Base-by-base conservation (phyloP, 2,888 invertebrate species). In the Synanthedon formicaeformis region DNA sequence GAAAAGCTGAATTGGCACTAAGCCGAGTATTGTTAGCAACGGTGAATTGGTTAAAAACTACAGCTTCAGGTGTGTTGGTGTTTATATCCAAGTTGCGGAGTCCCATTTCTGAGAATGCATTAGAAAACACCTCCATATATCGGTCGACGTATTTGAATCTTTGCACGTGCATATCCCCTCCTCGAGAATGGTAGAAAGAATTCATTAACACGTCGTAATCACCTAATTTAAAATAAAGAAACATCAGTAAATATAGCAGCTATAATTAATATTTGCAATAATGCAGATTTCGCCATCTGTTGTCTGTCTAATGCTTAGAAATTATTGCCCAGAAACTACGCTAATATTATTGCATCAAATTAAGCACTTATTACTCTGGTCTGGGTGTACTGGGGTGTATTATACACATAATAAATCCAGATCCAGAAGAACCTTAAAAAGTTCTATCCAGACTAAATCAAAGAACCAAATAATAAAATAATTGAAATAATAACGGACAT, bases 171-270 rank as follows among this genome's bases (percentile, higher is more conserved):
- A 88, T 70, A 59, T 87, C 85, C 41, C 88, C 88, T 1, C 84
- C 85, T 18, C 85, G 79, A 4, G 86, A 71, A 64, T 88, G 88
- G 66, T 81, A 81, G 57, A 76, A 73, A 6, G 83, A 79, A 67
- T 88, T 86, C 71, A 83, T 79, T 2, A 84, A 63, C 12, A 85
- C 68, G 54, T 88, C 88, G 64, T 86, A 85, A 62, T 88, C 87
- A 69, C 85, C 88, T 88, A 78, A 61, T 50, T 13, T 13, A 45
- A 34, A 10, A 34, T 34, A 34, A 34, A 34, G 10, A 50, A 50
- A 45, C 34, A 45, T 45, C 8, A 34, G 34, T 34, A 34, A 34
- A 10, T 34, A 54, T 27, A 13, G 13, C 27, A 34, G 10, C 16
- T 14, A 14, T 18, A 52, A 8, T 50, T 40, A 53, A 13, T 51